A percentile compares a stretch with the other conserved stretches of the same genome.
These are phyloP conservation scores for Thalassoma bifasciatum DNA, from an alignment of 2,113 vertebrate genomes.

Conservation along the genomic window DNA sequence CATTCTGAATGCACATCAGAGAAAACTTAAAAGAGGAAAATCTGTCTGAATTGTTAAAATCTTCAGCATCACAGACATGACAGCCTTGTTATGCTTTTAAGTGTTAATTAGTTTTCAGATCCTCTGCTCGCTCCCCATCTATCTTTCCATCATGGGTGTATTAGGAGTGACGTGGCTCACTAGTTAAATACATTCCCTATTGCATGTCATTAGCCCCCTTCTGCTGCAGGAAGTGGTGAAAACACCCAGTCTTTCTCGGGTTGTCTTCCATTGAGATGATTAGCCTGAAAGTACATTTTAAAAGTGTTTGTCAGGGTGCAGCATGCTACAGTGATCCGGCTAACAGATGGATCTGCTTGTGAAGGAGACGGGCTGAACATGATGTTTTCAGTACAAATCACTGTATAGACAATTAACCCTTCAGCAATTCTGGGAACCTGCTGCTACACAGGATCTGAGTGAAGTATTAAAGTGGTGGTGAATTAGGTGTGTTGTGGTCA, in stretches of 20 bases:
- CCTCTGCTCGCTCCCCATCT: conserved; percentile 49
- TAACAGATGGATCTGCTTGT: conserved; percentile 59
- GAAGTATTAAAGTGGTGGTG: conserved; percentile 65
- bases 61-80: conserved; percentile 53
- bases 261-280: conserved; percentile 75
- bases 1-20: neutral
- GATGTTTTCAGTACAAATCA: conserved; percentile 52
- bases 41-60: conserved; percentile 51
- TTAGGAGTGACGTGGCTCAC: conserved; percentile 66
- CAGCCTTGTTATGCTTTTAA: conserved; percentile 67
- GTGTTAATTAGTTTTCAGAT: conserved; percentile 80
- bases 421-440: conserved; percentile 58
- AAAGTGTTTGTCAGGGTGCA: conserved; percentile 69
- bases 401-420: conserved; percentile 10
- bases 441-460: conserved; percentile 33
- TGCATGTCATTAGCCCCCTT: conserved; percentile 68
- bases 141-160: conserved; percentile 57
- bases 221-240: conserved; percentile 53
- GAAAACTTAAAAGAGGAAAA: neutral
- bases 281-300: conserved; percentile 70
- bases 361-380: conserved; percentile 44
- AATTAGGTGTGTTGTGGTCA: conserved; percentile 54
- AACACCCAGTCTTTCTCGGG: conserved; percentile 71
- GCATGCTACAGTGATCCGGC: conserved; percentile 27
- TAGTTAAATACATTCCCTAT: conserved; percentile 71